Percentiles rank a stretch among this genome's conserved stretches.
These are phyloP conservation scores for Caenorhabditis parvicauda DNA, from an alignment of 2,888 invertebrate genomes.

Conservation along the genomic window DNA sequence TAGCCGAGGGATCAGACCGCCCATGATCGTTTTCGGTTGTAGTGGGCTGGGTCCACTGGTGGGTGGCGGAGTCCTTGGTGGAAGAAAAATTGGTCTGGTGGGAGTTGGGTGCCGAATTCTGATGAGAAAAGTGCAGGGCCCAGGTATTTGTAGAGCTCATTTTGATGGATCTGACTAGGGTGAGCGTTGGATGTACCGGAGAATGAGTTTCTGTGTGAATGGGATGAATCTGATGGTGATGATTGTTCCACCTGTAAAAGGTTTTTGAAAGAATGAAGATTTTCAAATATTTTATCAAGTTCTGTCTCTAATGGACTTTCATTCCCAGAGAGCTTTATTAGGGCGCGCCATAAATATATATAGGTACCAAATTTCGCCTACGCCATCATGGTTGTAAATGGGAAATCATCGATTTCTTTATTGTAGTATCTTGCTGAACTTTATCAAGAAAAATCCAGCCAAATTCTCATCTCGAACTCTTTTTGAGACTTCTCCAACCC, in stretches of 20 bases:
- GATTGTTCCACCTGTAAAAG: neutral
- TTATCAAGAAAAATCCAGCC: too few species aligned
- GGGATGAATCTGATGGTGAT: constrained; percentile 11
- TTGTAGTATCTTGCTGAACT: too few species aligned
- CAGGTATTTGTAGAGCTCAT: constrained; percentile 23
- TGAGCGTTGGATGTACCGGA: neutral
- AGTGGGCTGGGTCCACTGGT: constrained; percentile 11
- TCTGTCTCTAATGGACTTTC: too few species aligned
- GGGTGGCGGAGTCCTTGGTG: constrained; percentile 12
- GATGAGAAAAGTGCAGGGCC: constrained; percentile 22
- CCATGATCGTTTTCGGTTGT: constrained; percentile 25
- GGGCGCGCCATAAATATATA: too few species aligned
- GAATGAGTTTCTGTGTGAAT: neutral
- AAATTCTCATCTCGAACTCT: too few species aligned
- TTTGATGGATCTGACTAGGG: neutral
- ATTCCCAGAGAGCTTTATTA: too few species aligned
- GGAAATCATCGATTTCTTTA: too few species aligned
- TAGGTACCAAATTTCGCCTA: too few species aligned
- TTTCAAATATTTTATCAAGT: too few species aligned
- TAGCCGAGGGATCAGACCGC: constrained; percentile 13
- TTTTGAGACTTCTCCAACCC: neutral
- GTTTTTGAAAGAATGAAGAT: too few species aligned
- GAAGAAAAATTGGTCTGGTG: constrained; percentile 9
- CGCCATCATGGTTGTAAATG: too few species aligned
- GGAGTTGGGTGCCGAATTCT: constrained; percentile 1